Base-by-base conservation (phyloP, 2,888 invertebrate species). In the Notodonta ziczac region DNA sequence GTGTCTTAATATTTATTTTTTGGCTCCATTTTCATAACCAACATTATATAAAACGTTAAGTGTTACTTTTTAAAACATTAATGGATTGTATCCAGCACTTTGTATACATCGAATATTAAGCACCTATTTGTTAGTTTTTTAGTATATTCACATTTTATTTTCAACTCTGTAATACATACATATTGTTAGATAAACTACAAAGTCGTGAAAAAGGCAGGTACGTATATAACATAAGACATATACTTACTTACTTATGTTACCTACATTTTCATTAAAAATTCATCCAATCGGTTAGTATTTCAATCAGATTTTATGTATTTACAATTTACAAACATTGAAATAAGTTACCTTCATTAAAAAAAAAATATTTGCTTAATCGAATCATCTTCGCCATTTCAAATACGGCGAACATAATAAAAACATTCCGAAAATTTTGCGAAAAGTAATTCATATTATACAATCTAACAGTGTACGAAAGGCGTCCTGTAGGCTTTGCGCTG, bases 401-500 rank as follows among this genome's bases (percentile, higher is more conserved):
- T 35, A 35, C 35, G 35, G 4, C 35, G 4, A 35, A 7, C 35
- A 35, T 40, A 9, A 9, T 40, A 42, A 3, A 55, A 55, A 40
- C 39, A 40, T 32, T 53, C 32, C 50, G 61, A 46, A 58, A 42
- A 4, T 9, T 42, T 12, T 42, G 42, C 10, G 42, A 42, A 1
- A 10, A 4, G 42, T 1, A 42, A 10, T 9, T 9, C 2, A 24
- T 24, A 24, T 24, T 24, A 24, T 42, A 10, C 8, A 42, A 42
- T 10, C 4, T 10, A 42, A 9, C 10, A 42, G 9, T 42, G 42
- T 42, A 42, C 40, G 42, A 9, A 42, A 44, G 54, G 24, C 10
- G 42, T 6, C n/a, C 54, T 62, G 57, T 44, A 56, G 70, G 72
- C 68, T 71, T 71, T 69, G 73, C 69, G 69, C 67, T 67, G 69